Evolutionary conservation across 2,888 invertebrate genomes (phyloP).

Genomic region (Caradrina clavipalpis): DNA sequence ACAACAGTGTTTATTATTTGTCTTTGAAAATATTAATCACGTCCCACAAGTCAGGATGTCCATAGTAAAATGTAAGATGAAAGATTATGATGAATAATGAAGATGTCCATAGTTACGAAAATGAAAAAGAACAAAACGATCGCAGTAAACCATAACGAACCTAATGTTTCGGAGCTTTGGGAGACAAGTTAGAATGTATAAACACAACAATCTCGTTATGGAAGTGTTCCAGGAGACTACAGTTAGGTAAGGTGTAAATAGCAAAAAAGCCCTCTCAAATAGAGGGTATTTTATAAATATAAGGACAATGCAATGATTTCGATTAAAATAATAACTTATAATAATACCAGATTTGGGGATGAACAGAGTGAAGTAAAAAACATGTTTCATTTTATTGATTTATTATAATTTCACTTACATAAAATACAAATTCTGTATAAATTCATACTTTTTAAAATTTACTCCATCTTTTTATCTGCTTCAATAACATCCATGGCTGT

Average conservation of each 20-base stretch:
- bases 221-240: constrained; percentile 3
- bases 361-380: not conserved
- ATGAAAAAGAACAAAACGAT: not conserved
- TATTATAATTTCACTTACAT: constrained; percentile 29
- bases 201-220: constrained; percentile 1
- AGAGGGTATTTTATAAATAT: constrained; percentile 5
- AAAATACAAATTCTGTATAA: not conserved
- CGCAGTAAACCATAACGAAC: constrained; percentile 2
- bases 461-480: constrained; percentile 19
- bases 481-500: constrained; percentile 9
- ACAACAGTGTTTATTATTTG: constrained; percentile 11
- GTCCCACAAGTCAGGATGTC: no score
- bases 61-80: no score
- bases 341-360: not conserved
- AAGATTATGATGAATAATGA: no score
- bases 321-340: not conserved
- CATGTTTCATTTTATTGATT: constrained; percentile 7
- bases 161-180: constrained; percentile 5
- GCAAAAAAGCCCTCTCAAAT: not conserved
- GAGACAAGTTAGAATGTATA: not conserved
- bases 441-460: constrained; percentile 19
- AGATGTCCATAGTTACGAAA: no score
- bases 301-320: not conserved
- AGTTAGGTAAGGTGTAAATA: constrained; percentile 17
- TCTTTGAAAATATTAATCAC: constrained; percentile 10